Percentiles rank a stretch among this genome's conserved stretches.
phyloP scores from a whole-genome alignment of 2,113 vertebrate genomes.

The Caretta caretta region DNA sequence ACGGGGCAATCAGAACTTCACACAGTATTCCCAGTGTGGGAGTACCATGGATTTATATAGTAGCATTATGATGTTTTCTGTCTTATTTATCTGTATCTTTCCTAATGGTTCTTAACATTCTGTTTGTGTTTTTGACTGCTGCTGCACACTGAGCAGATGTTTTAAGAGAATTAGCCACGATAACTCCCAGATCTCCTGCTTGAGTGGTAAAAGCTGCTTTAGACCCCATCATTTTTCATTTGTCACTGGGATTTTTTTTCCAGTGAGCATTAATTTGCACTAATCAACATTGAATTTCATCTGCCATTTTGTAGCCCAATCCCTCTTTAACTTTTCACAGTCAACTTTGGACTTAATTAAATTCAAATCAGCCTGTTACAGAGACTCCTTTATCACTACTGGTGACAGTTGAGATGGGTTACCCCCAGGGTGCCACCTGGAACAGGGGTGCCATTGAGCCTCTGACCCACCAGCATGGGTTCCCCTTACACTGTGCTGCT shows the following conservation, averaged over 20 bases:
- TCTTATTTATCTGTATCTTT: not conserved
- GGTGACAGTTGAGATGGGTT: not conserved
- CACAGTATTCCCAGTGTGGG: no score
- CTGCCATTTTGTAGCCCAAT: not conserved
- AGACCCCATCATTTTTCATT: not conserved
- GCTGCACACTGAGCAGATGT: not conserved
- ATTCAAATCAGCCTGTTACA: conserved; percentile 4
- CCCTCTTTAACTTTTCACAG: not conserved
- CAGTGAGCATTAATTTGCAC: not conserved
- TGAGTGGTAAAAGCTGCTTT: not conserved
- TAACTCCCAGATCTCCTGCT: not conserved
- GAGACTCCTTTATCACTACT: not conserved
- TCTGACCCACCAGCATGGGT: no score
- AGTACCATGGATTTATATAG: no score
- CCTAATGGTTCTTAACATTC: not conserved
- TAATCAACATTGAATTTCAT: not conserved
- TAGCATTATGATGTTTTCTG: not conserved
- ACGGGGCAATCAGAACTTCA: not conserved
- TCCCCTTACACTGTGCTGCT: no score
- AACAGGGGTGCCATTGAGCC: no score
- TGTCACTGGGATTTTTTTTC: not conserved
- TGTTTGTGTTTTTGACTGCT: not conserved
- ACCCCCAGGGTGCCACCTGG: no score
- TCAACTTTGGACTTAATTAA: not conserved
- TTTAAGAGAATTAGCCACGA: not conserved